These are phyloP conservation scores for Ianthella basta DNA, from an alignment of 37 sponge, comb jelly and placozoan genomes.

Conservation along the genomic window DNA sequence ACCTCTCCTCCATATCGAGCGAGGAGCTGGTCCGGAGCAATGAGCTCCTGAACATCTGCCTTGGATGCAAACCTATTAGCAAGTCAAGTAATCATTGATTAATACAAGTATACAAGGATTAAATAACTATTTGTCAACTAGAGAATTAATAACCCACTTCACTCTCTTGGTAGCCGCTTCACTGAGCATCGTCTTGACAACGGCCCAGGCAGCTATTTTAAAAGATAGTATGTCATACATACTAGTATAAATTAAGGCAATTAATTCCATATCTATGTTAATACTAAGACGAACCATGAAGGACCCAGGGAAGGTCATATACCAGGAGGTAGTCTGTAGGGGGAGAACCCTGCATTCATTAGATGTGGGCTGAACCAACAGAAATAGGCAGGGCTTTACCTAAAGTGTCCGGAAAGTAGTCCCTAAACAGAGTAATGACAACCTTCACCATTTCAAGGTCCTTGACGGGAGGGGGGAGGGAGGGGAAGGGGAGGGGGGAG, in stretches of 20 bases:
- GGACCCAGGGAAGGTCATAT: conserved; percentile 83
- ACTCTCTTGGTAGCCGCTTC: conserved; percentile 66
- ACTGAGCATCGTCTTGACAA: conserved; percentile 78
- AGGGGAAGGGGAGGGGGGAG: no score
- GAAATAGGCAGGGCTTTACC: conserved; percentile 8
- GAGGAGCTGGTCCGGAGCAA: conserved; percentile 65
- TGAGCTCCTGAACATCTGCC: conserved; percentile 52
- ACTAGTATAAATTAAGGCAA: background rate
- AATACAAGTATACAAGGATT: no score
- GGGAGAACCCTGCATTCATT: background rate
- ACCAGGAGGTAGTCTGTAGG: conserved; percentile 62
- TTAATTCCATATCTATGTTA: background rate
- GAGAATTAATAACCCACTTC: conserved; percentile 52
- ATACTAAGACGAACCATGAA: conserved; percentile 80
- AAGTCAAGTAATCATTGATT: background rate
- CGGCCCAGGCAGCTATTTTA: conserved; percentile 84
- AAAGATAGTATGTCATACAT: background rate
- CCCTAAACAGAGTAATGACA: conserved; percentile 76
- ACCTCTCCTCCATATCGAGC: conserved; percentile 69
- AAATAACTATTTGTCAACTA: no score
- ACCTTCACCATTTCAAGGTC: conserved; percentile 84
- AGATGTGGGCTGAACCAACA: background rate
- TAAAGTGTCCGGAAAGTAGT: conserved; percentile 77
- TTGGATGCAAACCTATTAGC: conserved; percentile 72
- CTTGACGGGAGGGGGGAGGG: conserved; percentile 18